These are phyloP conservation scores for Aulostomus chinensis DNA, from an alignment of 2,797 vertebrate species.

Conservation along the genomic window DNA sequence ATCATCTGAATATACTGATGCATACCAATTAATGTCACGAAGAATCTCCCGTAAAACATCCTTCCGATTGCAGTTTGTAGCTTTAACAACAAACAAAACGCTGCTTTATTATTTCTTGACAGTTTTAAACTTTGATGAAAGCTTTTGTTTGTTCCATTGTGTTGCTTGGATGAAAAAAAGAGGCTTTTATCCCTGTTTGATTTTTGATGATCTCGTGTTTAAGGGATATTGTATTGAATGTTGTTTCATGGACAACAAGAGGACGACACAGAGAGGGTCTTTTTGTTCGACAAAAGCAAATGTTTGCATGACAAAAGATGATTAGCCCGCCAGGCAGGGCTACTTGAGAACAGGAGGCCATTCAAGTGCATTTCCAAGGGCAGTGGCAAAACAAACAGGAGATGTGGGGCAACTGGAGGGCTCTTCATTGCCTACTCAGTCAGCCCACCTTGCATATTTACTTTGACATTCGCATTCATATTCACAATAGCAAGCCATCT, in stretches of 20 bases:
- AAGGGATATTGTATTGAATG: slow-evolving; percentile 12
- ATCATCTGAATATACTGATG: no score
- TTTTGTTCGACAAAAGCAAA: slow-evolving; percentile 57
- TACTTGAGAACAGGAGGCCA: slow-evolving; percentile 62
- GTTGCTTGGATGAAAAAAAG: no score
- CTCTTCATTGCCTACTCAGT: slow-evolving; percentile 57
- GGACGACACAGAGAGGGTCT: slow-evolving; percentile 20
- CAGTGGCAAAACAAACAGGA: slow-evolving; percentile 68
- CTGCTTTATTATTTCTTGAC: no score
- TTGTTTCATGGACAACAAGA: slow-evolving; percentile 8
- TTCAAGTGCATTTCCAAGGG: slow-evolving; percentile 61
- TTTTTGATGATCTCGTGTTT: slow-evolving; percentile 5
- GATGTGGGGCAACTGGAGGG: slow-evolving; percentile 48
- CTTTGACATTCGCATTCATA: slow-evolving; percentile 51
- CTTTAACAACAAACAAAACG: no score
- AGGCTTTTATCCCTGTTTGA: slow-evolving; percentile 1
- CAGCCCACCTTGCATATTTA: slow-evolving; percentile 63
- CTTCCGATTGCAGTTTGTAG: no score
- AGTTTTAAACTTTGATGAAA: no score
- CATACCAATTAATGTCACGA: not conserved
- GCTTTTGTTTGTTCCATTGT: no score
- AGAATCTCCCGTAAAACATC: not conserved
- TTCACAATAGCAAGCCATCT: slow-evolving; percentile 30
- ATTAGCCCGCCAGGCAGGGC: slow-evolving; percentile 46
- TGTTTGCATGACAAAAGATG: slow-evolving; percentile 73